A percentile compares a stretch with the other conserved stretches of the same genome.
Evolutionary conservation across 2,797 vertebrate species (phyloP).

Genomic region (Etheostoma nigrum): DNA sequence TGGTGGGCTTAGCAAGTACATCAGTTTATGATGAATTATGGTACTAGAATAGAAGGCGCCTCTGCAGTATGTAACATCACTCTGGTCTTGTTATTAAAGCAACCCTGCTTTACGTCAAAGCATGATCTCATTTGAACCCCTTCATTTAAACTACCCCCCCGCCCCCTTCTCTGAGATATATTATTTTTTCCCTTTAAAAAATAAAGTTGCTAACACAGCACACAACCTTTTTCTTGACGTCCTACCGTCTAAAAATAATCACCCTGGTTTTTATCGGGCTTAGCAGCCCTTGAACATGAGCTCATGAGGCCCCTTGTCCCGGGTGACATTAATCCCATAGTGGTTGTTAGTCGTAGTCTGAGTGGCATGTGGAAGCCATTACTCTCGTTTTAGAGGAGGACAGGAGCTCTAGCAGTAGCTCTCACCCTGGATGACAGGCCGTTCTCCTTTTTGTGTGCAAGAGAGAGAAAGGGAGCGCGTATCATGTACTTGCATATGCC

Average conservation of each 20-base stretch:
- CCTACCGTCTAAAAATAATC: slow-evolving; percentile 76
- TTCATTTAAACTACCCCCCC: slow-evolving; percentile 62
- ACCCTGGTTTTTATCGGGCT: slow-evolving; percentile 74
- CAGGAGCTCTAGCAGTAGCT: slow-evolving; percentile 69
- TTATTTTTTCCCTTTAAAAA: slow-evolving; percentile 64
- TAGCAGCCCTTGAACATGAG: slow-evolving; percentile 78
- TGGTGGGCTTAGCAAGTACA: slow-evolving; percentile 60
- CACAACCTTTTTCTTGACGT: slow-evolving; percentile 67
- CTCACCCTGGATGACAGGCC: slow-evolving; percentile 63
- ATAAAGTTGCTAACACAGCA: slow-evolving; percentile 67
- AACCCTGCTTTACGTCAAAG: slow-evolving; percentile 75
- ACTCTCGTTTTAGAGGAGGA: slow-evolving; percentile 82
- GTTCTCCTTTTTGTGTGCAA: slow-evolving; percentile 47
- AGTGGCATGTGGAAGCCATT: slow-evolving; percentile 86
- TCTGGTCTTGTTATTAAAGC: slow-evolving; percentile 76
- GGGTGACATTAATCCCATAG: slow-evolving; percentile 79
- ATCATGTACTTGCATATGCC: slow-evolving; percentile 56
- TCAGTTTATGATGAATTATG: slow-evolving; percentile 68
- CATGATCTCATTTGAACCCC: slow-evolving; percentile 80
- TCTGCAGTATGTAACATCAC: slow-evolving; percentile 71
- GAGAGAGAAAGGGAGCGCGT: slow-evolving; percentile 31
- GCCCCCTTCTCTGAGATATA: slow-evolving; percentile 42
- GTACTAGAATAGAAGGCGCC: slow-evolving; percentile 61
- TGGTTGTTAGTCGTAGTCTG: slow-evolving; percentile 79
- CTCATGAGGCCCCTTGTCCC: slow-evolving; percentile 81